Base-by-base conservation (phyloP, 2,888 invertebrate genomes). In the Pyralis farinalis region DNA sequence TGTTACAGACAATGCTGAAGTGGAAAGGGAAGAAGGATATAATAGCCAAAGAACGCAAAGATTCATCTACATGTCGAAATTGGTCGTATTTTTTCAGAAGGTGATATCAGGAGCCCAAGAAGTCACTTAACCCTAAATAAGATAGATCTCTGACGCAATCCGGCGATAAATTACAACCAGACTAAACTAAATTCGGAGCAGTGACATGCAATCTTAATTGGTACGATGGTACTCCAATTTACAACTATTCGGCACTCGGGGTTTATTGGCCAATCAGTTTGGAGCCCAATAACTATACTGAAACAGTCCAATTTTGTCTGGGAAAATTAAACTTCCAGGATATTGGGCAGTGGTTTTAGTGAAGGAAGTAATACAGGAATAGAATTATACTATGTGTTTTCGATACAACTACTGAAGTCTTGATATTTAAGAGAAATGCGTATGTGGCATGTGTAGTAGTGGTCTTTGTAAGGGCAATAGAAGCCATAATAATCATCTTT, bases 131-230 rank as follows among this genome's bases (percentile, higher is more conserved):
- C 3, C 20, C 33, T 53, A 58, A 53, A 51, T 51, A 51, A 56
- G 53, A 60, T 47, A 54, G 47, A 58, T 53, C 53, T 51, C 56
- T 44, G 51, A 45, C 51, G 54, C 59, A 67, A 73, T 63, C 69
- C 55, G 64, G 61, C 73, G 53, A 72, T 77, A 80, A 80, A 80
- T 81, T 76, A 58, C 54, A 56, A 56, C 48, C 53, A 51, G 64
- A 67, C 64, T 72, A 59, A 74, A 76, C 74, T 71, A 69, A 75
- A 80, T 77, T 76, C 63, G 65, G 68, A 63, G 60, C 56, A 68
- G 61, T 68, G 78, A 79, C 81, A 72, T 78, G 73, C 79, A 75
- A 79, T 79, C 80, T 81, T 82, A 82, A 82, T 82, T 77, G 74
- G 75, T 65, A 55, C 66, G 62, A 63, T 70, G 70, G 65, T 71